Percentiles rank a stretch among this genome's conserved stretches.
These are phyloP conservation scores for Mesorhabditis belari DNA, from an alignment of 2,888 invertebrate species.

Conservation along the genomic window DNA sequence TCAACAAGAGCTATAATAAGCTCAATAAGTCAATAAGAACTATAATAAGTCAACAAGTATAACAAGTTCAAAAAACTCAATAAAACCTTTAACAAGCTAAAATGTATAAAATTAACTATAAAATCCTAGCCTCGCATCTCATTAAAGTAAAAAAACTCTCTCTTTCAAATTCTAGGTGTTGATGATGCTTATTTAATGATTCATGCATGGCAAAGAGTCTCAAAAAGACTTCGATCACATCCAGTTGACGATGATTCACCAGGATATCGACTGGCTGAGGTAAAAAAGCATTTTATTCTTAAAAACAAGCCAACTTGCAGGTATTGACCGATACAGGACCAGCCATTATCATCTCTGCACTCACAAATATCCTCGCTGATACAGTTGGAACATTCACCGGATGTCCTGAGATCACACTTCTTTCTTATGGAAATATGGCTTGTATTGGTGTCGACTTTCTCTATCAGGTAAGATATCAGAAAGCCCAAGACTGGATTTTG, in stretches of 20 bases:
- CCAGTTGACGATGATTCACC: constrained; percentile 41
- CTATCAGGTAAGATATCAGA: constrained; percentile 32
- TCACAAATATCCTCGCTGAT: constrained; percentile 49
- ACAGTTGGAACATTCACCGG: constrained; percentile 40
- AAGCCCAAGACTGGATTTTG: no score
- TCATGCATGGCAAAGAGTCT: constrained; percentile 50
- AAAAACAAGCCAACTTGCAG: constrained; percentile 5
- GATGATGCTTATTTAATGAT: constrained; percentile 49
- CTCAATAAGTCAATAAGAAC: not conserved
- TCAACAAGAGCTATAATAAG: no score
- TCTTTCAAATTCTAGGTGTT: no score
- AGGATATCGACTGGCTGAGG: constrained; percentile 43
- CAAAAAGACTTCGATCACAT: constrained; percentile 43
- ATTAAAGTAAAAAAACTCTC: no score
- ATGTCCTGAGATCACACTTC: constrained; percentile 45
- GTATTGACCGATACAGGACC: constrained; percentile 48
- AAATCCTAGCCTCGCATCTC: no score
- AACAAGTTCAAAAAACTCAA: not conserved
- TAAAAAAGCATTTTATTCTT: constrained; percentile 1
- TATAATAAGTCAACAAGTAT: not conserved
- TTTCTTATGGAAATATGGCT: constrained; percentile 46
- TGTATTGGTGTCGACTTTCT: constrained; percentile 47
- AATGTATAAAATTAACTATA: no score
- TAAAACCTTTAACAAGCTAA: no score
- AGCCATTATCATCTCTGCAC: constrained; percentile 46